These are phyloP conservation scores for Petrophora chlorosata DNA, from an alignment of 2,888 invertebrate species.

Conservation along the genomic window DNA sequence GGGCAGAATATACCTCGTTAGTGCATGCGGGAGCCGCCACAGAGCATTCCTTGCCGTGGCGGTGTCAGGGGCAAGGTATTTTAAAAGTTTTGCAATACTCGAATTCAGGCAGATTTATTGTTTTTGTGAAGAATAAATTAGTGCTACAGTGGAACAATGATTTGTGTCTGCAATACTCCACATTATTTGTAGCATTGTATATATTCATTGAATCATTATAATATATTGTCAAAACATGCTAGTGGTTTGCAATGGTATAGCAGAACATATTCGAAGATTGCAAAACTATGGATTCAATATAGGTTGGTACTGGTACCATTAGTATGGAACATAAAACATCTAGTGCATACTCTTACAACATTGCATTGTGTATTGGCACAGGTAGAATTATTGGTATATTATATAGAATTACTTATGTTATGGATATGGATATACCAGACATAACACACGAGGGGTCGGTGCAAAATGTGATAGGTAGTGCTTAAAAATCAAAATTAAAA, in stretches of 20 bases:
- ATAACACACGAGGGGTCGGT: constrained; percentile 16
- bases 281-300: constrained; percentile 58
- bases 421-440: constrained; percentile 10
- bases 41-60: constrained; percentile 33
- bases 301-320: constrained; percentile 51
- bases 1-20: constrained; percentile 78
- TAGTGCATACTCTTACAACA: constrained; percentile 41
- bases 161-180: background rate
- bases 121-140: no score
- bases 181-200: no score
- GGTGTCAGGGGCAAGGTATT: constrained; percentile 28
- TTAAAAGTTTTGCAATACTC: constrained; percentile 48
- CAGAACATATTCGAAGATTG: constrained; percentile 41
- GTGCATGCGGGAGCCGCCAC: constrained; percentile 66
- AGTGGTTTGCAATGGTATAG: no score
- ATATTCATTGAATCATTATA: no score
- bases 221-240: no score
- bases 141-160: no score
- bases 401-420: background rate
- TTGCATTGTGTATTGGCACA: constrained; percentile 36
- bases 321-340: constrained; percentile 55
- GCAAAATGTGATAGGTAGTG: constrained; percentile 40
- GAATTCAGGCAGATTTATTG: background rate
- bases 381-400: constrained; percentile 18
- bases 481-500: constrained; percentile 27